Percentiles rank a stretch among this genome's conserved stretches.
These are phyloP conservation scores for Phania funesta DNA, from an alignment of 2,888 invertebrate species.

Conservation along the genomic window DNA sequence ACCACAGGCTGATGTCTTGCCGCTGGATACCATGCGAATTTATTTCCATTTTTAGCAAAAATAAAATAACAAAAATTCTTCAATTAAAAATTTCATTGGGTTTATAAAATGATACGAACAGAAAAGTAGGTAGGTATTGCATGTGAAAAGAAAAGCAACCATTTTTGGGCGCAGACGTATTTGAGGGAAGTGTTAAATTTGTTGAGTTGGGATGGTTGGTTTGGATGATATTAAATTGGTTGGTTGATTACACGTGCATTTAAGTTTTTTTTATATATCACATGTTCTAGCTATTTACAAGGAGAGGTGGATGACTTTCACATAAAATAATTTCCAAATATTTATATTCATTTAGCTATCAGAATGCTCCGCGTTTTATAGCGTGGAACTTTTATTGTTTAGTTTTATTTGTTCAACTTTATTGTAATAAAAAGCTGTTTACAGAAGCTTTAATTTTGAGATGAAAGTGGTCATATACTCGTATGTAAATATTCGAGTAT, in stretches of 20 bases:
- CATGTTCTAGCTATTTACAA: slow-evolving; percentile 29
- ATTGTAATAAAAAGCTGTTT: slow-evolving; percentile 13
- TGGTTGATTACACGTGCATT: slow-evolving; percentile 43
- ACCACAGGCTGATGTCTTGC: background rate
- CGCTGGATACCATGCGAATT: slow-evolving; percentile 2
- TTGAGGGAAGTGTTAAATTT: slow-evolving; percentile 44
- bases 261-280: slow-evolving; percentile 24
- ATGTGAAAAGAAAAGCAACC: background rate
- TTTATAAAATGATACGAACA: slow-evolving; percentile 30
- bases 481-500: too few relatives aligned
- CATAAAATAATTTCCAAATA: slow-evolving; percentile 13
- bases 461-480: too few relatives aligned
- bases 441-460: background rate
- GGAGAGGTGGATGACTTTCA: slow-evolving; percentile 34
- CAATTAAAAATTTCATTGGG: slow-evolving; percentile 14
- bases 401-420: slow-evolving; percentile 6
- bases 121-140: background rate
- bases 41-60: background rate
- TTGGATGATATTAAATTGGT: slow-evolving; percentile 11
- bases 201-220: slow-evolving; percentile 22
- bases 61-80: slow-evolving; percentile 31
- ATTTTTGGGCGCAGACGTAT: slow-evolving; percentile 32
- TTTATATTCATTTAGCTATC: background rate
- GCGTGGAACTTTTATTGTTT: slow-evolving; percentile 57
- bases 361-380: slow-evolving; percentile 24